Conservation (phyloP, 1,140 invertebrate genomes). For the Reticulitermes speratus region DNA sequence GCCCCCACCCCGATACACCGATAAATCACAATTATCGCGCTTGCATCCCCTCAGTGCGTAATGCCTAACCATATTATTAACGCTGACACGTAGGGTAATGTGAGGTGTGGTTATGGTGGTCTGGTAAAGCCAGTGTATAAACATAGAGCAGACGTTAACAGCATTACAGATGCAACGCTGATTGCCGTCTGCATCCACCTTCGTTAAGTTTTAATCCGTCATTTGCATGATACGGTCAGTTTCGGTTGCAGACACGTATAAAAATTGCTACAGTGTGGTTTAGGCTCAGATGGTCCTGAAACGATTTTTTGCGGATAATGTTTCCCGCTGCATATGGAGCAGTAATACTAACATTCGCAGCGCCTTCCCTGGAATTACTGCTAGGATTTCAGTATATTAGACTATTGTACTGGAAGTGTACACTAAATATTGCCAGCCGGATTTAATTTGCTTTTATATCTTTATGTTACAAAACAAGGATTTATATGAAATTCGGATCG, state of each 20-base stretch:
- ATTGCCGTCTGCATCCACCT: background rate
- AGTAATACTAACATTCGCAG: too few species aligned
- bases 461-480: too few species aligned
- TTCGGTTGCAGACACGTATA: background rate
- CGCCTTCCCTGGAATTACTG: too few species aligned
- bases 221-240: background rate
- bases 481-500: too few species aligned
- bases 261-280: background rate
- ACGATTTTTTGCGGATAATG: too few species aligned
- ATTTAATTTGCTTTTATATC: too few species aligned
- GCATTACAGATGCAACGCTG: background rate
- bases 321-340: too few species aligned
- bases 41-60: slow-evolving; percentile 1
- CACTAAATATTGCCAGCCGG: too few species aligned
- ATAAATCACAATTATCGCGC: slow-evolving; percentile 9
- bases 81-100: slow-evolving; percentile 9
- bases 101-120: background rate
- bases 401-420: too few species aligned
- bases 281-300: background rate
- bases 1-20: background rate
- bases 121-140: background rate
- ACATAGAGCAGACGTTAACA: slow-evolving; percentile 6
- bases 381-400: too few species aligned
- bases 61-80: slow-evolving; percentile 19
- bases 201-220: background rate